Evolutionary conservation across 2,113 vertebrate genomes (phyloP), one percentile per base, ranked within the genome.

Genomic region (Collichthys lucidus): DNA sequence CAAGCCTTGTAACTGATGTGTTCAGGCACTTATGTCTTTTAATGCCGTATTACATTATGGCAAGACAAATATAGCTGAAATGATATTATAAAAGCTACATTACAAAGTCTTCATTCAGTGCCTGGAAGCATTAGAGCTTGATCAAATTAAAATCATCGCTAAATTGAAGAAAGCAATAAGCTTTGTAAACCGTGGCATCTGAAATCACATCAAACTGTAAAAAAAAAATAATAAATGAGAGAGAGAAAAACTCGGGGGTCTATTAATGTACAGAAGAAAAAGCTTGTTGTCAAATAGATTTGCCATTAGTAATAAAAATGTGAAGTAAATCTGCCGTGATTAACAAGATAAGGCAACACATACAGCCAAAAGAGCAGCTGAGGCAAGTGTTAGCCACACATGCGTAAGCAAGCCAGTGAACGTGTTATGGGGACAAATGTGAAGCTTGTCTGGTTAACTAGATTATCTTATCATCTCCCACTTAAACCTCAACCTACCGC

Each of bases 361-460:
- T 44, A 46, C 14, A 22, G 24, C 3, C 42, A 50, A 50, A 31
- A 2, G 12, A 16, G 57, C 9, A 19, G 17, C 3, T 19, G 55
- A 67, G 71, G 47, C 22, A 20, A 60, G n/a, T 67, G 62, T 69
- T 55, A 73, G 63, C 26, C 26, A 9, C 20, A 46, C 16, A 22
- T 60, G 47, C 65, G 50, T 40, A 7, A 44, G 50, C 44, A 53
- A 50, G 59, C 59, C 52, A 62, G 55, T 61, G 53, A 24, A 61
- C 61, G 46, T 67, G 55, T 57, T 74, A 61, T 22, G 9, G 22
- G 22, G 46, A 67, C 7, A 0, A 53, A 31, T 53, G 47, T 35
- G n/a, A 73, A 47, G 70, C 76, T 57, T 79, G 44, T 77, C 52
- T 5, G 52, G 17, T 72, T 53, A 66, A 46, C 66, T 35, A 78